Base-by-base conservation (phyloP, 30 jellyfish, hydroid and myxozoan genomes). In the Aurelia aurita complex sp. Pacific region DNA sequence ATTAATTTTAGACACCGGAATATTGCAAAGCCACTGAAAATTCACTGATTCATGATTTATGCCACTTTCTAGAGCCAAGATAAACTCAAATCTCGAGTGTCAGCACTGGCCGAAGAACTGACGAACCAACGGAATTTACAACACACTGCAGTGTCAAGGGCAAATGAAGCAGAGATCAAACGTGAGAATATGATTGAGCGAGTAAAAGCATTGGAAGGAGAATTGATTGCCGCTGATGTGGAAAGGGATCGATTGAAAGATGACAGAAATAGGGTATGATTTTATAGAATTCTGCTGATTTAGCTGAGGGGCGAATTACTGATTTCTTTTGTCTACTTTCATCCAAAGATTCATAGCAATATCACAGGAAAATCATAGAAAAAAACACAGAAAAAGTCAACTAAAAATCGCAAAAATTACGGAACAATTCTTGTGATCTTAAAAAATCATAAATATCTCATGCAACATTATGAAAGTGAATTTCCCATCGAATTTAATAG, bases 191-290 rank as follows among this genome's bases (percentile, higher is more conserved):
- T 76, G 74, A 81, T 61, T 19, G 97, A 76, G 32, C n/a, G 92
- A 73, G 73, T 80, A 65, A 88, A 88, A 67, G 92, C 73, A 1
- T 73, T 88, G 42, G 97, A 88, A 81, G 97, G 97, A 51, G 92
- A 88, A 64, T 64, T 81, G 38, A 64, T 88, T 38, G 97, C 97
- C 17, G 85, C 89, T 42, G 97, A 88, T 66, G 77, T 88, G 2
- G 97, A 88, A 19, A 55, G 97, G n/a, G 92, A 88, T 35, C 84
- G 85, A 17, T 69, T 88, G 61, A 88, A 80, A 76, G 92, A 83
- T 35, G 97, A 88, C 61, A 66, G 97, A 61, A 64, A 73, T 32
- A 80, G 68, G 92, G 97, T 88, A 79, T 14, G 85, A 9, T 6
- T 19, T 69, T 63, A 33, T 13, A 18, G 35, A 17, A 61, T 5